Percentiles rank a stretch among this genome's conserved stretches.
These are phyloP conservation scores for Rosalia funebris DNA, from an alignment of 2,888 invertebrate species.

Conservation along the genomic window DNA sequence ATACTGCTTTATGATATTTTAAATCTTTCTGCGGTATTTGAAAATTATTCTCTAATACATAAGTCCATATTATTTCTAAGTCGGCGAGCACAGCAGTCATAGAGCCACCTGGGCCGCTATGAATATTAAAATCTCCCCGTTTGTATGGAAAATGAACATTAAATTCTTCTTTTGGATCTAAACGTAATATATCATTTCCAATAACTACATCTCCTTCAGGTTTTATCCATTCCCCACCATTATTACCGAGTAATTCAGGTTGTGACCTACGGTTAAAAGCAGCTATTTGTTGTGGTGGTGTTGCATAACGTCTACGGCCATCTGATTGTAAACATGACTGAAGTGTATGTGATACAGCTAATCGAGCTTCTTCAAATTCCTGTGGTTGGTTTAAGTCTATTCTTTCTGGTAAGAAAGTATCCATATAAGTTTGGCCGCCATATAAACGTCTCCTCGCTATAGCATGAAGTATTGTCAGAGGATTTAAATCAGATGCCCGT, in stretches of 20 bases:
- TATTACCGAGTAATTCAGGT: constrained; percentile 73
- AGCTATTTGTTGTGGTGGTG: constrained; percentile 89
- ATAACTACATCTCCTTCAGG: constrained; percentile 74
- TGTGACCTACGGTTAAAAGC: constrained; percentile 84
- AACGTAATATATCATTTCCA: constrained; percentile 79
- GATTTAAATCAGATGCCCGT: constrained; percentile 88
- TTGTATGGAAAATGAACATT: constrained; percentile 91
- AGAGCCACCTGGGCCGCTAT: constrained; percentile 85
- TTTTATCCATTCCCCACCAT: constrained; percentile 72
- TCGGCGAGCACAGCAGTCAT: constrained; percentile 85
- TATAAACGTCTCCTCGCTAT: constrained; percentile 76
- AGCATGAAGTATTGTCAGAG: constrained; percentile 86
- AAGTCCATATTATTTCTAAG: constrained; percentile 88
- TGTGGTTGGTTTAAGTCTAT: constrained; percentile 74
- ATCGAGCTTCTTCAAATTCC: constrained; percentile 84
- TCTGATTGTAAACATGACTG: constrained; percentile 87
- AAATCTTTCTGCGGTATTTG: constrained; percentile 77
- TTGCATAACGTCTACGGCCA: constrained; percentile 82
- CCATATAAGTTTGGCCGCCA: constrained; percentile 56
- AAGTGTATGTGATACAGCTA: constrained; percentile 86
- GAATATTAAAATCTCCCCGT: constrained; percentile 88
- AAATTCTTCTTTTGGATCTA: constrained; percentile 77
- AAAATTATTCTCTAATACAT: constrained; percentile 79
- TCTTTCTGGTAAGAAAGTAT: constrained; percentile 71
- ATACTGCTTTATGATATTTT: constrained; percentile 84